Conservation (phyloP, 64 coral and sea anemone genomes). For the Actinia tenebrosa region DNA sequence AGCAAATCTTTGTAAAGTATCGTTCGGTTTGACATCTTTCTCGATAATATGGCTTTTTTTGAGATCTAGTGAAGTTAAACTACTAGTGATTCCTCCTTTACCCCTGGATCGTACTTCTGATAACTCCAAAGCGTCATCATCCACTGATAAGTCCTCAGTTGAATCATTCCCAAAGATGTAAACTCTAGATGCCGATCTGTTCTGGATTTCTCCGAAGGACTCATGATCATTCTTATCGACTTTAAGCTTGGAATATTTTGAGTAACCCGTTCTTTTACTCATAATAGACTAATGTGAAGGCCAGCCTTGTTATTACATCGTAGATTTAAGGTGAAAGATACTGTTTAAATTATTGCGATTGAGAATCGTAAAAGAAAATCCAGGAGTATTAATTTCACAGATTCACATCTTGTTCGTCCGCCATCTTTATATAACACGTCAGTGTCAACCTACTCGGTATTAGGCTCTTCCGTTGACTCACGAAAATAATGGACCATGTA, state of each 20-base stretch:
- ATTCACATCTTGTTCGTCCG: background rate
- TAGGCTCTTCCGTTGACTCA: background rate
- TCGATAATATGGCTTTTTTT: slow-evolving; percentile 70
- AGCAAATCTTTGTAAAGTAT: slow-evolving; percentile 78
- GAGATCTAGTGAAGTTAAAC: slow-evolving; percentile 28
- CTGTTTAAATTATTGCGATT: background rate
- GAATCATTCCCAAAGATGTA: slow-evolving; percentile 77
- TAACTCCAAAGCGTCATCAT: slow-evolving; percentile 39
- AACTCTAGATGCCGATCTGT: slow-evolving; percentile 42
- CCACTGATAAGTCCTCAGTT: slow-evolving; percentile 32
- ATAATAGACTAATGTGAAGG: background rate
- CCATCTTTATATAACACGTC: slow-evolving; percentile 22
- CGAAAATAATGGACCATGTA: background rate
- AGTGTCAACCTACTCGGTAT: slow-evolving; percentile 6
- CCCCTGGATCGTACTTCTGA: slow-evolving; percentile 55
- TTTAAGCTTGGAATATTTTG: slow-evolving; percentile 42
- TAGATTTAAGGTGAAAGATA: background rate
- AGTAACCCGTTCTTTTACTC: slow-evolving; percentile 25
- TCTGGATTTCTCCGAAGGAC: slow-evolving; percentile 38
- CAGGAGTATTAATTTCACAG: background rate
- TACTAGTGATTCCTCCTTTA: slow-evolving; percentile 24
- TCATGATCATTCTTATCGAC: slow-evolving; percentile 15
- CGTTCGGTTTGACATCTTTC: slow-evolving; percentile 59
- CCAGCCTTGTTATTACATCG: background rate
- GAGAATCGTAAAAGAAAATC: background rate